Evolutionary conservation across 2,888 invertebrate species (phyloP).

Genomic region (Hermaeophaga mercurialis): DNA sequence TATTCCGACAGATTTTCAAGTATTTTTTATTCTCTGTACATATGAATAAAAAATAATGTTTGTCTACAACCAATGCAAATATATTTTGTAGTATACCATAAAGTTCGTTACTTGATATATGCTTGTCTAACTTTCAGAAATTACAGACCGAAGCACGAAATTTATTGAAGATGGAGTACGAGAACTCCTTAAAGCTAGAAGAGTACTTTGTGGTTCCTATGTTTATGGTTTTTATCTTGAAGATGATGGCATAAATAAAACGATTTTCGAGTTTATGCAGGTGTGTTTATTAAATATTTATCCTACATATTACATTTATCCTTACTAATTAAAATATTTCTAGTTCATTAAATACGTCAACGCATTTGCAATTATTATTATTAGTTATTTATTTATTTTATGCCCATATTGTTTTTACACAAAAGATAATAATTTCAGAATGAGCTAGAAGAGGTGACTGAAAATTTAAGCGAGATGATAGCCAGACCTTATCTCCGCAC

Average conservation of each 20-base stretch:
- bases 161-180: conserved; percentile 70
- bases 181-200: conserved; percentile 66
- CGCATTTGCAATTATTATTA: too few species aligned
- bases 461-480: conserved; percentile 69
- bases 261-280: conserved; percentile 73
- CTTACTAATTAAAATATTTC: not conserved
- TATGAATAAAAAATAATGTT: too few species aligned
- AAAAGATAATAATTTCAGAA: conserved; percentile 64
- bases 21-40: too few species aligned
- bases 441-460: conserved; percentile 69
- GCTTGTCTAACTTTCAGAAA: conserved; percentile 45
- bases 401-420: conserved; percentile 19
- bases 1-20: too few species aligned
- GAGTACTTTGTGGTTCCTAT: conserved; percentile 69
- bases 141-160: conserved; percentile 57
- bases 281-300: conserved; percentile 49
- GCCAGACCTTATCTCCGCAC: conserved; percentile 67
- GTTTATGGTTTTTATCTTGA: conserved; percentile 72
- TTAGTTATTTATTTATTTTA: not conserved
- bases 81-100: too few species aligned
- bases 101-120: not conserved
- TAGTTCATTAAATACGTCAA: too few species aligned
- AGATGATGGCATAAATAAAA: conserved; percentile 68
- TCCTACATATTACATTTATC: not conserved
- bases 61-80: too few species aligned